These are phyloP conservation scores for Arge pagana DNA, from an alignment of 2,888 invertebrate genomes.

Conservation along the genomic window DNA sequence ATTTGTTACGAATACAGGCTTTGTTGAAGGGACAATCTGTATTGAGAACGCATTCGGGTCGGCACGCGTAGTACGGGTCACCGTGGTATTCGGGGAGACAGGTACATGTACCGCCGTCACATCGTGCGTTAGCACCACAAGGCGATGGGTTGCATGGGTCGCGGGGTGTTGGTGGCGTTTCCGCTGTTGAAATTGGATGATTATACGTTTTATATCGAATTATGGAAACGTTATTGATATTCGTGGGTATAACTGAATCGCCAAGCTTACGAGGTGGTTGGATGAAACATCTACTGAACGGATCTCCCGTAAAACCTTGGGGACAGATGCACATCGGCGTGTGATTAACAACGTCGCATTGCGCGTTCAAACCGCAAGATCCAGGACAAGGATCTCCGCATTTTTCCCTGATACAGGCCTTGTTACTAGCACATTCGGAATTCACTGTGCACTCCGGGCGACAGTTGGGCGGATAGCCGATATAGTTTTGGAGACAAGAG, in stretches of 20 bases:
- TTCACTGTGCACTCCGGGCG: constrained; percentile 58
- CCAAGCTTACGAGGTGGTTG: constrained; percentile 34
- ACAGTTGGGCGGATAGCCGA: constrained; percentile 57
- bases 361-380: constrained; percentile 57
- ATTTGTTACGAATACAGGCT: constrained; percentile 80
- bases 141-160: constrained; percentile 71
- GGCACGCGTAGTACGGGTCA: constrained; percentile 66
- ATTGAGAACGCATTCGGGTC: constrained; percentile 81
- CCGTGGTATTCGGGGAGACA: constrained; percentile 56
- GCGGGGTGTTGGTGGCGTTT: constrained; percentile 45
- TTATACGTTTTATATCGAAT: too few species aligned
- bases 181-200: constrained; percentile 1
- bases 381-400: constrained; percentile 61
- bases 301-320: constrained; percentile 59
- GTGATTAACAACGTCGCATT: constrained; percentile 61
- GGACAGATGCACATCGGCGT: constrained; percentile 60
- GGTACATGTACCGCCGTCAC: constrained; percentile 57
- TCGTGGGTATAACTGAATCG: too few species aligned
- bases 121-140: constrained; percentile 78
- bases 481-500: constrained; percentile 57
- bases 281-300: constrained; percentile 57
- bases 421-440: constrained; percentile 58
- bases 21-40: constrained; percentile 75
- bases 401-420: constrained; percentile 59
- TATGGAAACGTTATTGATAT: too few species aligned